A percentile compares a stretch with the other conserved stretches of the same genome.
phyloP scores from a whole-genome alignment of 2,888 invertebrate species.

The Euzophera pinguis region DNA sequence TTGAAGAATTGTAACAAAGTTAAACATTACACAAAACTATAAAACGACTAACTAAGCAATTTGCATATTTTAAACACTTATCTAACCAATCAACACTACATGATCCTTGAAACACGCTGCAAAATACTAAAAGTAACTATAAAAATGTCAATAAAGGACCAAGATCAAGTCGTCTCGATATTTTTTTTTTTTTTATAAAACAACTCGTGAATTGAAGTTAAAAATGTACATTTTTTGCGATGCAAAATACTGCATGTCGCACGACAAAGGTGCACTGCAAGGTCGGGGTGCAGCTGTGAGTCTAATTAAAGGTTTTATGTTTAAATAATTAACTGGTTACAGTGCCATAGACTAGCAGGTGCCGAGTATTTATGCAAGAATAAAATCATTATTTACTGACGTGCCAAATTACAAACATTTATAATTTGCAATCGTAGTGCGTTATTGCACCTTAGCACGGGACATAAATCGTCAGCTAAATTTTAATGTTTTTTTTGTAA shows the following conservation, averaged over 20 bases:
- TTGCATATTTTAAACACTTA: background rate
- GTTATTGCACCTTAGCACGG: slow-evolving; percentile 36
- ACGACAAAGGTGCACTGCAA: slow-evolving; percentile 72
- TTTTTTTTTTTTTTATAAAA: slow-evolving; percentile 45
- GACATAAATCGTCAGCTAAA: slow-evolving; percentile 30
- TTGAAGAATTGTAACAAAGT: background rate
- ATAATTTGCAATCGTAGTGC: slow-evolving; percentile 38
- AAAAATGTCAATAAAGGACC: slow-evolving; percentile 1
- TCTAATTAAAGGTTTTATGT: slow-evolving; percentile 78
- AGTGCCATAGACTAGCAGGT: slow-evolving; percentile 46
- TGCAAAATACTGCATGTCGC: slow-evolving; percentile 66
- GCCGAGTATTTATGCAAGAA: slow-evolving; percentile 61
- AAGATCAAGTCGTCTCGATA: slow-evolving; percentile 1
- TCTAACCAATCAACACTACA: slow-evolving; percentile 13
- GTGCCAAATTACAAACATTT: slow-evolving; percentile 65
- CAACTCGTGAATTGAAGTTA: slow-evolving; percentile 45
- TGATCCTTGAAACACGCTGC: background rate
- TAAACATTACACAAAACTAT: background rate
- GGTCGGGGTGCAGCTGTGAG: slow-evolving; percentile 61
- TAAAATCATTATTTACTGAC: slow-evolving; percentile 72
- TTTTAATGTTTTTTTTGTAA: slow-evolving; percentile 25
- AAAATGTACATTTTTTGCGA: slow-evolving; percentile 67
- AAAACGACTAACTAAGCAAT: background rate
- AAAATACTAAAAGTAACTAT: background rate
- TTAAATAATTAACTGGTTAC: slow-evolving; percentile 74